Conservation (phyloP, 2,888 invertebrate genomes). For the Seladonia tumulorum region DNA sequence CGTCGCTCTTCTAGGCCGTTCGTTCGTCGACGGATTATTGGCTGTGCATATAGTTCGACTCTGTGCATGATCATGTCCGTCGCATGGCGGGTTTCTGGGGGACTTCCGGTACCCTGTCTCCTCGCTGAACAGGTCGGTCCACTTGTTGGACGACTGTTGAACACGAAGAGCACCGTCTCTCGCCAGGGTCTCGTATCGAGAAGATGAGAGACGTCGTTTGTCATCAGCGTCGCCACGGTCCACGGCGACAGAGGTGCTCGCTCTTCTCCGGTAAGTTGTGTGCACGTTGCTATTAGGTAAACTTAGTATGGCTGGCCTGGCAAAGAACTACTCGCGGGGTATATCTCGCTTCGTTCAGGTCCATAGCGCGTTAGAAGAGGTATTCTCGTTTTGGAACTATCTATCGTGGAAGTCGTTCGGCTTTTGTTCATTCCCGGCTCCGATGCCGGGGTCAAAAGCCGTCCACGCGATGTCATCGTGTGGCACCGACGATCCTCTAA, state of each 20-base stretch:
- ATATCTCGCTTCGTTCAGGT: slow-evolving; percentile 30
- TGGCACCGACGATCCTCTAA: slow-evolving; percentile 27
- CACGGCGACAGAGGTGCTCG: slow-evolving; percentile 15
- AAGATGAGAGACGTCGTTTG: background rate
- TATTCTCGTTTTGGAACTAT: slow-evolving; percentile 66
- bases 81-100: slow-evolving; percentile 18
- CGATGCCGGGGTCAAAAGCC: slow-evolving; percentile 1
- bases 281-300: slow-evolving; percentile 18
- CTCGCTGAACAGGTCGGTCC: slow-evolving; percentile 64
- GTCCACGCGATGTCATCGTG: slow-evolving; percentile 23
- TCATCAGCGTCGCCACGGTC: background rate
- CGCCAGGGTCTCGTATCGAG: background rate
- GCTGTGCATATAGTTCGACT: background rate
- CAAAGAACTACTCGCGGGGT: slow-evolving; percentile 25
- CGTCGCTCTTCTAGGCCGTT: slow-evolving; percentile 59
- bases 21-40: slow-evolving; percentile 40
- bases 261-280: background rate
- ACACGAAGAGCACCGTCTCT: slow-evolving; percentile 2
- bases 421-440: background rate
- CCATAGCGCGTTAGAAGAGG: slow-evolving; percentile 53
- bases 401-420: slow-evolving; percentile 56
- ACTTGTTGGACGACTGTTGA: slow-evolving; percentile 6
- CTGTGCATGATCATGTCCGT: slow-evolving; percentile 20
- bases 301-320: slow-evolving; percentile 43
- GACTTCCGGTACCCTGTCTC: slow-evolving; percentile 68